phyloP scores from a whole-genome alignment of 2,888 invertebrate genomes.

The Iselma pallidipennis region DNA sequence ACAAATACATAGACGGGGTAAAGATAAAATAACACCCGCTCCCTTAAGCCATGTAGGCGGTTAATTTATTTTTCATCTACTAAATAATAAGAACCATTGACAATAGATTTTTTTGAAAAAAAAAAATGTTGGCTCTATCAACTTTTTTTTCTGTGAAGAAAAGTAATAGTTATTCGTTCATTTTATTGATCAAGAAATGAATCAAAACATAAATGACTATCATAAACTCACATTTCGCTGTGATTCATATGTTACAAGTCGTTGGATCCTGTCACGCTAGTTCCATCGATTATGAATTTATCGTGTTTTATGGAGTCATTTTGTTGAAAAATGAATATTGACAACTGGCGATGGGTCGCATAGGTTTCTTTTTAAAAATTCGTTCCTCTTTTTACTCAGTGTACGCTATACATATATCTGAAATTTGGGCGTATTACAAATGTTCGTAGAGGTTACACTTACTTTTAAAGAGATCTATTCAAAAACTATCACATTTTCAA shows the following conservation, averaged over 20 bases:
- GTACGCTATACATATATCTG: too few relatives aligned
- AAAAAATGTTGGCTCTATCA: too few relatives aligned
- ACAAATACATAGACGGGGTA: conserved; percentile 9
- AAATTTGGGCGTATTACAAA: too few relatives aligned
- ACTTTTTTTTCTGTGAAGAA: not conserved
- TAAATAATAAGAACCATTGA: too few relatives aligned
- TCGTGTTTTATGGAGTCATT: conserved; percentile 54
- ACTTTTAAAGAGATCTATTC: too few relatives aligned
- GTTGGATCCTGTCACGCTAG: conserved; percentile 46
- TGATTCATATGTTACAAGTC: conserved; percentile 51
- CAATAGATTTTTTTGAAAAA: too few relatives aligned
- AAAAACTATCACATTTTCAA: too few relatives aligned
- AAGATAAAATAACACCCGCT: conserved; percentile 14
- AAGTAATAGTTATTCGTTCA: conserved; percentile 30
- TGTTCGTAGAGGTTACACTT: too few relatives aligned
- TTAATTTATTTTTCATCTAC: conserved; percentile 18
- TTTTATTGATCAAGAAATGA: conserved; percentile 38
- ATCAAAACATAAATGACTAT: conserved; percentile 41
- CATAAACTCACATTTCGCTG: conserved; percentile 42
- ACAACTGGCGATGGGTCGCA: conserved; percentile 42
- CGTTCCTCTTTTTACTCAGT: not conserved
- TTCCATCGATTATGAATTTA: conserved; percentile 48
- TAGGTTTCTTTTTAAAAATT: conserved; percentile 28
- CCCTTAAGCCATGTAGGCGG: conserved; percentile 12
- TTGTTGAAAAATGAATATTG: conserved; percentile 55